phyloP scores from a whole-genome alignment of 2,797 vertebrate species.

The Tangara arthus region DNA sequence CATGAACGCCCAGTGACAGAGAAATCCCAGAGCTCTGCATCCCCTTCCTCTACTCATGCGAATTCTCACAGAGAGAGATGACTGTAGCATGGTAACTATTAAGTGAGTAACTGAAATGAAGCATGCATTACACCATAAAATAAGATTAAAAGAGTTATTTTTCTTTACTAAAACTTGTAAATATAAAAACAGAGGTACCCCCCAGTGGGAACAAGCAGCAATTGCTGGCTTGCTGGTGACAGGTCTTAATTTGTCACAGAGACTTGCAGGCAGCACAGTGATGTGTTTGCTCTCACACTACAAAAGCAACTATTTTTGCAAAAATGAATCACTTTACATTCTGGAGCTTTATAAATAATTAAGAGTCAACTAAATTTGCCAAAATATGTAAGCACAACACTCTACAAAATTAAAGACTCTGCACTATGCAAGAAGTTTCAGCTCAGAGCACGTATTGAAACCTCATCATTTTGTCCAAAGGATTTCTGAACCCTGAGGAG shows the following conservation, averaged over 20 bases:
- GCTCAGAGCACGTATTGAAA: not conserved
- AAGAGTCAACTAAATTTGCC: not conserved
- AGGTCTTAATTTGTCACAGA: not conserved
- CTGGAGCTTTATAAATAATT: not conserved
- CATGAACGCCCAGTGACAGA: not conserved
- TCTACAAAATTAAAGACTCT: not conserved
- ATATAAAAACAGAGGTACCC: not conserved
- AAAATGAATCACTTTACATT: not conserved
- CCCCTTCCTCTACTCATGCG: rapidly evolving
- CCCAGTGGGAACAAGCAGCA: not conserved
- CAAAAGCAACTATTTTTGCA: not conserved
- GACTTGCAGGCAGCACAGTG: not conserved
- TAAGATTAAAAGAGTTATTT: not conserved
- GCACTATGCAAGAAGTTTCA: not conserved
- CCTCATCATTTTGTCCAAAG: not conserved
- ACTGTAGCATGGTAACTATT: not conserved
- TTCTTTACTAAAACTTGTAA: not conserved
- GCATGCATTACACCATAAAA: not conserved
- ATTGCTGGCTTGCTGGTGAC: not conserved
- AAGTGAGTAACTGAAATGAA: not conserved
- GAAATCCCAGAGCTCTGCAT: not conserved
- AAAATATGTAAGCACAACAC: not conserved
- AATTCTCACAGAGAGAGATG: not conserved
- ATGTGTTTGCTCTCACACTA: rapidly evolving
- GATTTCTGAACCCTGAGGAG: not conserved